Evolutionary conservation across 2,797 vertebrate species (phyloP).

Genomic region (Microhierax caerulescens): DNA sequence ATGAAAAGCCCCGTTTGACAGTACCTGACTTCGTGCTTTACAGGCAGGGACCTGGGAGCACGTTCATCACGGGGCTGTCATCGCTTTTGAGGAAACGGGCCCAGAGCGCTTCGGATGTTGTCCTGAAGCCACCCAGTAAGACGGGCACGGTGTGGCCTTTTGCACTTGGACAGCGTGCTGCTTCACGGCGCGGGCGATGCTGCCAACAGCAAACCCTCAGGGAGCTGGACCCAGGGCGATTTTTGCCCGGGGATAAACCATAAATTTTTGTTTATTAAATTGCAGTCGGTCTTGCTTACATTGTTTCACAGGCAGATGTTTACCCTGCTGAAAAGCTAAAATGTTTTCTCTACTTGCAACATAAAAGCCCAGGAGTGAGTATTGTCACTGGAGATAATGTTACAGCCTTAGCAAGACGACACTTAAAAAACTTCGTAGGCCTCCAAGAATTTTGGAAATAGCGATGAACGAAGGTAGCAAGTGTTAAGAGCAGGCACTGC

Average conservation of each 20-base stretch:
- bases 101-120: background rate
- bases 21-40: background rate
- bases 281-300: background rate
- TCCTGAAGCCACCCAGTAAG: background rate
- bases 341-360: background rate
- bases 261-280: background rate
- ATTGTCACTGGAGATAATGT: background rate
- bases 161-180: background rate
- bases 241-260: rapidly evolving
- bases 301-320: background rate
- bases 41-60: background rate
- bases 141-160: background rate
- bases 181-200: rapidly evolving
- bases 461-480: background rate
- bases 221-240: rapidly evolving
- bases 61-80: background rate
- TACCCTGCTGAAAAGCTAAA: background rate
- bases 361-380: background rate
- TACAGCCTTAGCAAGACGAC: background rate
- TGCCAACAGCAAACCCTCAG: background rate
- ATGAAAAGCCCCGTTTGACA: background rate
- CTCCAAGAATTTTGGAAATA: background rate
- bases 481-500: background rate
- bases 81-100: background rate
- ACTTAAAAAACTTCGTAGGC: slow-evolving; percentile 18